These are phyloP conservation scores for Riparia riparia DNA, from an alignment of 2,113 vertebrate genomes.

Conservation along the genomic window DNA sequence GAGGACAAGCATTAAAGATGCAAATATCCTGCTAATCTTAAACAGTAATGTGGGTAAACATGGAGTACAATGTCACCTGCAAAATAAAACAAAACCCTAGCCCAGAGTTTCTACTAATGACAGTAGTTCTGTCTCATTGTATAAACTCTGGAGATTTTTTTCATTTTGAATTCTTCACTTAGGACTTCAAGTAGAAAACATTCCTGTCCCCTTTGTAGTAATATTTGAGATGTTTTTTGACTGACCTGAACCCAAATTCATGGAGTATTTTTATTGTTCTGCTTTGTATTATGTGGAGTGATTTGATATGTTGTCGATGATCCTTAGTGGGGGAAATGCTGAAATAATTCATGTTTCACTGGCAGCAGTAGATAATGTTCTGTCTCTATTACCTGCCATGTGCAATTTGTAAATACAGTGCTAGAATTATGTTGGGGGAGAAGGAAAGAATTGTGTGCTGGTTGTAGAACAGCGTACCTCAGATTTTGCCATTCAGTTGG, in stretches of 20 bases:
- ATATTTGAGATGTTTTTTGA: background rate
- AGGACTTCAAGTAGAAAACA: background rate
- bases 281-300: background rate
- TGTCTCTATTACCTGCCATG: background rate
- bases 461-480: background rate
- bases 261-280: background rate
- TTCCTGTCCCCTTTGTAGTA: background rate
- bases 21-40: background rate
- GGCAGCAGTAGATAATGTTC: background rate
- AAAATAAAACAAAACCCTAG: background rate
- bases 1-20: background rate
- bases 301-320: background rate
- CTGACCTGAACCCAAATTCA: background rate
- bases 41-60: background rate
- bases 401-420: conserved; percentile 9
- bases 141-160: background rate
- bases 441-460: background rate
- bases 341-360: background rate
- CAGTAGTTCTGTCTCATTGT: background rate
- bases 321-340: background rate
- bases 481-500: background rate
- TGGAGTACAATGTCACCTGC: background rate
- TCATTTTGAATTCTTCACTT: background rate
- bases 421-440: background rate
- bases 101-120: background rate